Conservation (phyloP, 2,113 vertebrate genomes). For the Pampusana beccarii region DNA sequence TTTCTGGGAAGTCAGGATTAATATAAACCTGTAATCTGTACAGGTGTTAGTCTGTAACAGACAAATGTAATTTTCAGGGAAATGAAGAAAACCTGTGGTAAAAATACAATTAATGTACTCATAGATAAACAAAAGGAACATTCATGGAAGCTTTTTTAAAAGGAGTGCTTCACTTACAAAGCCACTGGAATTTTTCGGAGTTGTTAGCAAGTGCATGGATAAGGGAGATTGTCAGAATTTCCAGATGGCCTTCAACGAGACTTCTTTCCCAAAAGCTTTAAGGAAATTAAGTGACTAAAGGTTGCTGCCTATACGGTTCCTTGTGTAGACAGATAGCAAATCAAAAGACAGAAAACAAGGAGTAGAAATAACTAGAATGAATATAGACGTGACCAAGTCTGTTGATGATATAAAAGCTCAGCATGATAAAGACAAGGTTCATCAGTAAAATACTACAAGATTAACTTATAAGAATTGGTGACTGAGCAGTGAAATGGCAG, state of each 20-base stretch:
- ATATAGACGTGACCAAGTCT: not conserved
- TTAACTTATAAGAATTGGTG: not conserved
- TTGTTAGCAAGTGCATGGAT: not conserved
- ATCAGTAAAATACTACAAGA: not conserved
- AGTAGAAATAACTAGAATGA: not conserved
- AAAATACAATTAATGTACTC: not conserved
- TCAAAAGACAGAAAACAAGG: not conserved
- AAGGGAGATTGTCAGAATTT: not conserved
- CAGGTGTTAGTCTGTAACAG: not conserved
- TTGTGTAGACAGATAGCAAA: not conserved
- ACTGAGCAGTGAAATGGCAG: not conserved
- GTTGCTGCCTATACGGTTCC: not conserved
- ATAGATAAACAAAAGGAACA: not conserved
- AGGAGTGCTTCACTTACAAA: not conserved
- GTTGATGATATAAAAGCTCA: not conserved
- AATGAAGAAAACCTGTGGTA: not conserved
- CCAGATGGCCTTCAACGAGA: not conserved
- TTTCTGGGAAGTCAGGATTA: not conserved
- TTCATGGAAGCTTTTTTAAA: not conserved
- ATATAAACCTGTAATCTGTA: not conserved
- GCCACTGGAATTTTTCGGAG: not conserved
- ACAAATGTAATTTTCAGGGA: not conserved
- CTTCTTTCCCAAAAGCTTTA: not conserved
- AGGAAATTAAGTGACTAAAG: not conserved
- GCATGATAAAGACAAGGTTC: not conserved